Percentiles rank a stretch among this genome's conserved stretches.
Evolutionary conservation across 2,888 invertebrate genomes (phyloP).

Genomic region (Rapana venosa): DNA sequence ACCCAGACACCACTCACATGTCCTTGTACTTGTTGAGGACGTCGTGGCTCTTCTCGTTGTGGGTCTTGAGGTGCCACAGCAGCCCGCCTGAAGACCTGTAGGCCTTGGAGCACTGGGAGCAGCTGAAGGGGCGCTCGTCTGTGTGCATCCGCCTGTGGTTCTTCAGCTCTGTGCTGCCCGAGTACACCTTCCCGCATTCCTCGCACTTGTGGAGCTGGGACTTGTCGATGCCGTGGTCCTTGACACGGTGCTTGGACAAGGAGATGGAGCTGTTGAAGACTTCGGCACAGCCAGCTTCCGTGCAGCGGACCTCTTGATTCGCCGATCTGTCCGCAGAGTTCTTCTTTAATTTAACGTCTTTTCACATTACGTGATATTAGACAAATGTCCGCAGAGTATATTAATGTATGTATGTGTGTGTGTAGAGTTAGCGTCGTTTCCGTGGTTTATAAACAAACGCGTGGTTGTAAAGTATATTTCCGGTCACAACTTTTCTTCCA

Average conservation of each 20-base stretch:
- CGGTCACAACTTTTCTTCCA: no score
- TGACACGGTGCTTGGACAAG: constrained; percentile 13
- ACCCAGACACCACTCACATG: not conserved
- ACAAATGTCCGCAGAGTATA: no score
- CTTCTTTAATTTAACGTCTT: no score
- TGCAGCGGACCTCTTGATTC: constrained; percentile 5
- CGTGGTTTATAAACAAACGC: no score
- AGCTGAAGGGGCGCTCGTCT: constrained; percentile 47
- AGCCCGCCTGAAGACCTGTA: constrained; percentile 31
- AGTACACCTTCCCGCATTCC: constrained; percentile 22
- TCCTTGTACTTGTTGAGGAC: not conserved
- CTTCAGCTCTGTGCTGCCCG: constrained; percentile 16
- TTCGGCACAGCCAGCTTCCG: not conserved
- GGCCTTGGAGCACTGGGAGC: constrained; percentile 46
- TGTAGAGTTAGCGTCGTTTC: no score
- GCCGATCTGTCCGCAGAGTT: not conserved
- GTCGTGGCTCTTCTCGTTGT: constrained; percentile 15
- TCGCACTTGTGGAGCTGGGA: constrained; percentile 13
- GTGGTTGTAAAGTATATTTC: no score
- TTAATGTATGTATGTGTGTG: no score
- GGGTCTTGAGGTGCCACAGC: constrained; percentile 29
- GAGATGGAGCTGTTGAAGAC: constrained; percentile 4
- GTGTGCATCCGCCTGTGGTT: constrained; percentile 45
- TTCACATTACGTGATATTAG: no score
- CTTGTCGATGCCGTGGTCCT: constrained; percentile 26